Base-by-base conservation (phyloP, 2,797 vertebrate genomes). In the Synanceia verrucosa region DNA sequence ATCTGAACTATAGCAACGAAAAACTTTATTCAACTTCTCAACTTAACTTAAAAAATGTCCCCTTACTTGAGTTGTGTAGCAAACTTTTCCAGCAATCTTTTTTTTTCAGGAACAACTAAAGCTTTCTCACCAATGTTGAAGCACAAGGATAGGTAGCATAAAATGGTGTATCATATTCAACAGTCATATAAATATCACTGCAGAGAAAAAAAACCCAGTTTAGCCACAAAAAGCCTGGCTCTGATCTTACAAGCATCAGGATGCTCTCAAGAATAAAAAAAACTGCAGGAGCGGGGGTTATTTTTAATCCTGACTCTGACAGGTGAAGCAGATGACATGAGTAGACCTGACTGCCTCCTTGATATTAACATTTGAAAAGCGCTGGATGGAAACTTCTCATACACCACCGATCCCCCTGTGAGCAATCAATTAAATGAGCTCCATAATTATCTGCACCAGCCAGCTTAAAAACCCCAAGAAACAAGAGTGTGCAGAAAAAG, bases 251-350 rank as follows among this genome's bases (percentile, higher is more conserved):
- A 37, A 51, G 46, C 23, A 33, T 6, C 34, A 19, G 56, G 9
- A 65, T 60, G 21, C 19, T 53, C n/a, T 65, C 12, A 53, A 37
- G 13, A 28, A 44, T 24, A 44, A 31, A 14, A 21, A 47, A 16
- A 84, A 65, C 28, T 55, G 24, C 50, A 58, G 58, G 9, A 72
- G 24, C 33, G 4, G 3, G 2, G 4, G 33, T 70, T 73, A 66
- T 78, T 79, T 73, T 70, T 70, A 80, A 53, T 36, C 53, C 29
- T 67, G 33, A 41, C 37, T 59, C 53, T 55, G 33, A 48, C 28
- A 70, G 46, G 48, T 73, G 51, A 53, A 56, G 47, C 46, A 75
- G 65, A 39, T 69, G 63, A 63, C 65, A 47, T 10, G 3, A 28
- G 41, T 4, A 29, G 43, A n/a, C 60, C 62, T 7, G 36, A 52